Evolutionary conservation across 2,797 vertebrate species (phyloP).

Genomic region (Myiotriccus ornatus): DNA sequence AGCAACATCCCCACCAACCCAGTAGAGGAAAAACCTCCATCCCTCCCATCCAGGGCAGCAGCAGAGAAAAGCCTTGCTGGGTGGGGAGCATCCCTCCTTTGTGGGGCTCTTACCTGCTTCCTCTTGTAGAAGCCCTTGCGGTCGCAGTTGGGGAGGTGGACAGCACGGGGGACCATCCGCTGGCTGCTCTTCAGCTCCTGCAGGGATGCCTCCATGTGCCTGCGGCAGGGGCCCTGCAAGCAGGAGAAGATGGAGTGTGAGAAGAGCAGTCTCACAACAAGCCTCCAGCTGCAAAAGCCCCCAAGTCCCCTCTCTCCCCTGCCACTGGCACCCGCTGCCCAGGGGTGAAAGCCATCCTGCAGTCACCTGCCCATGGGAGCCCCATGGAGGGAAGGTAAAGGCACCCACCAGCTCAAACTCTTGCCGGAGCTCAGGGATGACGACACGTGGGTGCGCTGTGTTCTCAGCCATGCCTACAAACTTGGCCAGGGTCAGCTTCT

Average conservation of each 20-base stretch:
- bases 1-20: background rate
- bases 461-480: constrained; percentile 80
- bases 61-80: background rate
- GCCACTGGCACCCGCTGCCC: rapidly evolving
- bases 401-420: constrained; percentile 92
- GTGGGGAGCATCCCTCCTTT: background rate
- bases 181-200: constrained; percentile 94
- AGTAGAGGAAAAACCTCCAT: background rate
- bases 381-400: rapidly evolving
- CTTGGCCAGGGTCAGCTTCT: constrained; percentile 85
- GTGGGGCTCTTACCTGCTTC: constrained; percentile 84
- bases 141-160: constrained; percentile 98
- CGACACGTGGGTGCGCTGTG: constrained; percentile 81
- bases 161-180: constrained; percentile 85
- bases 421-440: constrained; percentile 82
- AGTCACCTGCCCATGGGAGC: background rate
- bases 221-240: constrained; percentile 90
- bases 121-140: constrained; percentile 97
- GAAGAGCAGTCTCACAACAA: background rate
- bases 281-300: background rate
- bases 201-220: constrained; percentile 93
- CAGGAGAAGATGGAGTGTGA: background rate
- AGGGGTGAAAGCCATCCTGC: rapidly evolving
- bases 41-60: background rate
- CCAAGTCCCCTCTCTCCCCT: background rate